phyloP scores from a whole-genome alignment of 2,888 invertebrate genomes.

The Entomobrya proxima region DNA sequence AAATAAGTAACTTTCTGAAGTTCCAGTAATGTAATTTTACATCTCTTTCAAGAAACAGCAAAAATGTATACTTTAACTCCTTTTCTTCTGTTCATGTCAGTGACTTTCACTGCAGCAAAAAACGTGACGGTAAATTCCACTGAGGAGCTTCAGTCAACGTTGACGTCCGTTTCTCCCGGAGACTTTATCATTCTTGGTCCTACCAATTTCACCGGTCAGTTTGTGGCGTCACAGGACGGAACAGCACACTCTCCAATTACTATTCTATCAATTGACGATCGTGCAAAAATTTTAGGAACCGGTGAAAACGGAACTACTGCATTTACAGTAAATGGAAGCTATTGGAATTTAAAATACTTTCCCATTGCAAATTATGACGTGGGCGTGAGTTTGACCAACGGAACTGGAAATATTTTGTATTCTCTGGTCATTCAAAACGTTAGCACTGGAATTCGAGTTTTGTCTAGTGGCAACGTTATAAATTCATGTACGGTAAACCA shows the following conservation, averaged over 20 bases:
- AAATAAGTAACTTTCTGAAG: too few relatives aligned
- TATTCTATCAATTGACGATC: not conserved
- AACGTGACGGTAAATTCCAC: not conserved
- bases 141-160: slow-evolving; percentile 17
- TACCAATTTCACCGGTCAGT: not conserved
- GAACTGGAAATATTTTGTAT: not conserved
- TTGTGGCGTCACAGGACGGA: not conserved
- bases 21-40: too few relatives aligned
- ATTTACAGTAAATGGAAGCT: slow-evolving; percentile 10
- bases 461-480: not conserved
- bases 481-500: not conserved
- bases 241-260: not conserved
- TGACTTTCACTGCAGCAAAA: not conserved
- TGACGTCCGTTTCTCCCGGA: not conserved
- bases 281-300: slow-evolving; percentile 15
- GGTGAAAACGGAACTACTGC: not conserved
- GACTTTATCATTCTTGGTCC: slow-evolving; percentile 26
- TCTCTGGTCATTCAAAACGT: not conserved
- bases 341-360: slow-evolving; percentile 21
- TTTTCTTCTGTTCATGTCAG: not conserved
- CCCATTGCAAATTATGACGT: slow-evolving; percentile 17
- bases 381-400: not conserved
- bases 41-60: too few relatives aligned
- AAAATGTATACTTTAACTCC: not conserved
- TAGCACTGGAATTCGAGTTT: not conserved